Evolutionary conservation across 2,113 vertebrate species (phyloP), one percentile per base, ranked within the genome.

Genomic region (Ageneiosus marmoratus): DNA sequence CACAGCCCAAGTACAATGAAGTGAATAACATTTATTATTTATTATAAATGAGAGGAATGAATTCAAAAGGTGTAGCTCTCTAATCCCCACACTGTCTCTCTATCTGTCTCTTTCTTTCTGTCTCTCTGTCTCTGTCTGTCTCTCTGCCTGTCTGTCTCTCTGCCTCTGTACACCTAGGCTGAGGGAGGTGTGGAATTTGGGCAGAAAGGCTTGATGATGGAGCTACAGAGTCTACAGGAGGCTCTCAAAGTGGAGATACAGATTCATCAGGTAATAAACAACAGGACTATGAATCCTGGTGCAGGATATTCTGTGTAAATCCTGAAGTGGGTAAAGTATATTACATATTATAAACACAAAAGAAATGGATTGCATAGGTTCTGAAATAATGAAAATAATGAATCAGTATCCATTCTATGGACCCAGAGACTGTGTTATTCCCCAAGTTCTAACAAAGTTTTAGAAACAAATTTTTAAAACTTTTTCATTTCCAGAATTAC

Each of bases 231-330:
- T 93, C 94, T 97, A 87, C 96, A 97, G 94, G 96, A 97, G 90
- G 96, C 96, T 91, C 93, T 96, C 81, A 97, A 97, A 95, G 95
- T 96, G 92, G 96, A 97, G 94, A 97, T 97, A 93, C 96, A 97
- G 90, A 94, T 96, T 94, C 96, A 97, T 92, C 96, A 97, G 95
- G 96, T 97, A 93, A 78, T 79, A 18, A 63, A 67, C 62, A 41
- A 13, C 13, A n/a, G 67, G 22, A 24, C 9, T 41, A 15, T 18
- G 34, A 20, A 22, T 69, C 65, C 65, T 44, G 65, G 3, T 5
- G 10, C 67, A n/a, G 22, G 10, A 24, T 51, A 51, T 32, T 27
- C 70, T 10, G 3, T 15, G 2, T 50, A 74, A 27, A 48, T 48
- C 18, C 41, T 48, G n/a, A 48, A 50, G 13, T 29, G 27, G 41